phyloP scores from a whole-genome alignment of 2,888 invertebrate genomes.

The Proisotoma minuta region DNA sequence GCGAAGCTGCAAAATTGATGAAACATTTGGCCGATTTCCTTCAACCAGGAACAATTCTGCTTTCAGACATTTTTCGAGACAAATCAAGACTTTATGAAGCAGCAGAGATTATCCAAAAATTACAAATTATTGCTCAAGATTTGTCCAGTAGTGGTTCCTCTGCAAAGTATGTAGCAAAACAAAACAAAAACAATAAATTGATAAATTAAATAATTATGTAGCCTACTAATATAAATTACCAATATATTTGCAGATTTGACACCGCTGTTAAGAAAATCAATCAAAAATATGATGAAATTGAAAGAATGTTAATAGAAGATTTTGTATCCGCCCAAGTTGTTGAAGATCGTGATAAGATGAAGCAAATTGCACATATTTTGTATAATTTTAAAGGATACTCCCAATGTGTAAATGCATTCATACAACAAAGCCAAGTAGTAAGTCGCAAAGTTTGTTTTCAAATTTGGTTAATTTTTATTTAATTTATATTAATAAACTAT shows the following conservation, averaged over 20 bases:
- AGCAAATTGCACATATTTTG: conserved; percentile 82
- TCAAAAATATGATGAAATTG: conserved; percentile 83
- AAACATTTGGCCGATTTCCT: conserved; percentile 89
- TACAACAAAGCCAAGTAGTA: conserved; percentile 92
- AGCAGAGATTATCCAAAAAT: conserved; percentile 94
- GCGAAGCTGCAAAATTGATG: conserved; percentile 89
- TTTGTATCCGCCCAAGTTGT: conserved; percentile 84
- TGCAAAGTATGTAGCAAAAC: conserved; percentile 59
- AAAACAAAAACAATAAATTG: not conserved
- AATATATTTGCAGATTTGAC: conserved; percentile 63
- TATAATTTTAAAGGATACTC: conserved; percentile 95
- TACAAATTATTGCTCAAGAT: conserved; percentile 92
- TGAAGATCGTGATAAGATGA: conserved; percentile 83
- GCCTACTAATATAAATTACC: too few species aligned
- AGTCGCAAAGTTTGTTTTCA: conserved; percentile 37
- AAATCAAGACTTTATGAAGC: conserved; percentile 71
- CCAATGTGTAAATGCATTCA: conserved; percentile 92
- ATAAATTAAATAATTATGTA: conserved; percentile 9
- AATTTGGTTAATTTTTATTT: conserved; percentile 2
- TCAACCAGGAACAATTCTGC: conserved; percentile 69
- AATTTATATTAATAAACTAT: conserved; percentile 23
- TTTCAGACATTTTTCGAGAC: conserved; percentile 82
- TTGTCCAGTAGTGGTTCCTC: conserved; percentile 60
- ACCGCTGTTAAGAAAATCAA: conserved; percentile 79
- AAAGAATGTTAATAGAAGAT: conserved; percentile 84